Evolutionary conservation across 2,113 vertebrate species (phyloP), one percentile per base, ranked within the genome.

Genomic region (Climacteris rufus): DNA sequence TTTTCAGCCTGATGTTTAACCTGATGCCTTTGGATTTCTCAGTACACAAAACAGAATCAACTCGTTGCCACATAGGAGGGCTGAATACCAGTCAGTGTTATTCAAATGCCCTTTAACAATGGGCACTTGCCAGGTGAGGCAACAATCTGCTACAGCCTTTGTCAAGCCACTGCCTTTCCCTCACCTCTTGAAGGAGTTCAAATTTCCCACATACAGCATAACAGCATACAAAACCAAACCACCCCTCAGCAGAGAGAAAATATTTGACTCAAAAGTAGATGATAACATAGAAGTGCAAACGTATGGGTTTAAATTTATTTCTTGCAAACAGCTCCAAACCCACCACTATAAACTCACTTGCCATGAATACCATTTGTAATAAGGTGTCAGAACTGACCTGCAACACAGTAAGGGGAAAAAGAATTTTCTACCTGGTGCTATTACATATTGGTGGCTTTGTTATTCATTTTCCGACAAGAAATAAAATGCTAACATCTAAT

Each of bases 31-130:
- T 53, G 65, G 11, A 81, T 57, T 89, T 89, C 31, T 57, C 42
- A 53, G n/a, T 13, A 57, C 15, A 39, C 42, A 84, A 53, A 81
- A 81, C 57, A 90, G 44, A 54, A 71, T 11, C 16, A 75, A 74
- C 19, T 60, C 4, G 35, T 1, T 27, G 45, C 37, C 40, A 69
- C 35, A 27, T 0, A 13, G 15, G 10, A 72, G 7, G 27, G 31
- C 5, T 50, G 35, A 83, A 77, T 47, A 54, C 8, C 23, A 14
- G 24, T 7, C 54, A 57, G 11, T 25, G 28, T 23, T 44, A 63
- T 77, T 49, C 24, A 78, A 53, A 44, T 7, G 9, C 7, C 33
- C 37, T 61, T 65, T 24, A 77, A 31, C 35, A 83, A 49, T 3
- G 3, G 16, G 9, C 19, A 37, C 7, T 47, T 59, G 7, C 33